Evolutionary conservation across 2,888 invertebrate species (phyloP), one percentile per base, ranked within the genome.

Genomic region (Stramonita haemastoma): DNA sequence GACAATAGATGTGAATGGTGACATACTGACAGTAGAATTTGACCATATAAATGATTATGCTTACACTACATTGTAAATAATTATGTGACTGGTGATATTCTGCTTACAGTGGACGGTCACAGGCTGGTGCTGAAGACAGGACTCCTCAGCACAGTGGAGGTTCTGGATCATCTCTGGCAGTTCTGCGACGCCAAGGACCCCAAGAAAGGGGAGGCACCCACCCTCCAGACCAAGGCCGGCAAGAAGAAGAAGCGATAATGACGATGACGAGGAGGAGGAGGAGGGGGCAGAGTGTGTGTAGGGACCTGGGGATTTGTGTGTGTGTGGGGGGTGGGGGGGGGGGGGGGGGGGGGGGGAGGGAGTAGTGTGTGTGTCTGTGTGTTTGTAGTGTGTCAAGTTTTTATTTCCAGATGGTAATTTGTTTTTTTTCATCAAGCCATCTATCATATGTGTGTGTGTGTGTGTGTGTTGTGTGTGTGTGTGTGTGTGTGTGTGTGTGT

Each of bases 61-160:
- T 5, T 46, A 46, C 8, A 46, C n/a, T 46, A 46, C 8, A 46
- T 46, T 46, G 8, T 46, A 46, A 5, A 46, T 46, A 46, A 5
- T 5, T 46, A 8, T 46, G 46, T 46, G 46, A 5, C 4, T 46
- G 46, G 26, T 1, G 66, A 6, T 17, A 22, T 87, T 70, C 22
- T 66, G 36, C 46, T 92, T 92, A 22, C 91, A 94, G 94, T 79
- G 92, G 94, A 94, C 89, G 94, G 93, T 11, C 91, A 93, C 70
- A 90, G 92, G 81, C 86, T 93, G 70, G 83, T 93, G 81, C 93
- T 94, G 88, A 93, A 93, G 86, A 94, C 93, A 22, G 89, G 91
- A 36, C 88, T 93, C 86, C 90, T 94, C 86, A 90, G 91, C 81
- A 89, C 92, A 8, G 87, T 91, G 13, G 93, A 94, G 66, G 91